Evolutionary conservation across 2,888 invertebrate species (phyloP).

Genomic region (Herminia tarsipennalis): DNA sequence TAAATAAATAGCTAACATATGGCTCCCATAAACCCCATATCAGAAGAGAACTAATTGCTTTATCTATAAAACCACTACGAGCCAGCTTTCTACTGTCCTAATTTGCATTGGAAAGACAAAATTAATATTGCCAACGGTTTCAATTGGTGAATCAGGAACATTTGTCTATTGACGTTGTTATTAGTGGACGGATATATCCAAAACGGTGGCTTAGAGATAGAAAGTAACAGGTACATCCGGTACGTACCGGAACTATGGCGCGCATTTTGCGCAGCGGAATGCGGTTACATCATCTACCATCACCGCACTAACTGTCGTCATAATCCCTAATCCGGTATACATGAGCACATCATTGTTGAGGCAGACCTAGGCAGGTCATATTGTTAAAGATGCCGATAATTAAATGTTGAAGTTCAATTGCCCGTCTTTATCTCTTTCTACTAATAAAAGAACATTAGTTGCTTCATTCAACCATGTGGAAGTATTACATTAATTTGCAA

Average conservation of each 20-base stretch:
- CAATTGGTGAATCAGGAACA: background rate
- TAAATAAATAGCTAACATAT: background rate
- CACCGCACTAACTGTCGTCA: constrained; percentile 40
- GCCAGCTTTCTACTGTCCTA: background rate
- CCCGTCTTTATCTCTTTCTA: background rate
- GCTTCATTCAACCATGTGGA: constrained; percentile 21
- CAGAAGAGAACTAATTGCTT: background rate
- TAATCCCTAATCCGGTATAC: background rate
- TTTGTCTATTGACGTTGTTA: background rate
- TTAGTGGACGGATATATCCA: constrained; percentile 10
- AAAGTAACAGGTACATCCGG: constrained; percentile 66
- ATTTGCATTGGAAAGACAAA: background rate
- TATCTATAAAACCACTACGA: background rate
- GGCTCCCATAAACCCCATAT: background rate
- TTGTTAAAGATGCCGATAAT: too few relatives aligned
- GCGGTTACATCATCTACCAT: constrained; percentile 49
- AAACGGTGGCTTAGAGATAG: constrained; percentile 43
- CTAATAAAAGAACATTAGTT: background rate
- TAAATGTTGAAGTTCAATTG: too few relatives aligned
- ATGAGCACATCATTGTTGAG: background rate
- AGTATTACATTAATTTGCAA: background rate
- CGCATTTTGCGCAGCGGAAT: constrained; percentile 50
- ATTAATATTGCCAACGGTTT: background rate
- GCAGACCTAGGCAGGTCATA: too few relatives aligned
- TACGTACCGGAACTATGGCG: constrained; percentile 61